These are phyloP conservation scores for Scelioninae gen. 2 DNA, from an alignment of 2,888 invertebrate genomes.

Conservation along the genomic window DNA sequence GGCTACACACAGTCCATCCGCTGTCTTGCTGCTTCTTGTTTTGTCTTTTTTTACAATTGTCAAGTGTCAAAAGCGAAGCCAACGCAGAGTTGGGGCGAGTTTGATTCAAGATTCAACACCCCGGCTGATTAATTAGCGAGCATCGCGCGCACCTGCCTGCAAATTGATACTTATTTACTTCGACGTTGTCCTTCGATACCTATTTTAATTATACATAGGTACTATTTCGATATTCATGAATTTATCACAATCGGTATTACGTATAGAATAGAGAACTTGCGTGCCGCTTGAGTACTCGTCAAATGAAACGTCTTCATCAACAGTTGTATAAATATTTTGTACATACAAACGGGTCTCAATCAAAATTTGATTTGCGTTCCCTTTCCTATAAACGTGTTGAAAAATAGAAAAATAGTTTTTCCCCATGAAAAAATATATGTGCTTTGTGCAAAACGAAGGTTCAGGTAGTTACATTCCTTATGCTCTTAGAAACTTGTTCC, in stretches of 20 bases:
- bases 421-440: conserved; percentile 58
- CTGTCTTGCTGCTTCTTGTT: conserved; percentile 1
- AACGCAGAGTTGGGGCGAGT: neutral
- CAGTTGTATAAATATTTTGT: conserved; percentile 50
- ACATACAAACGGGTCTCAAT: conserved; percentile 52
- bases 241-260: conserved; percentile 60
- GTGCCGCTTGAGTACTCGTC: conserved; percentile 34
- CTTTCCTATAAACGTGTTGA: conserved; percentile 50
- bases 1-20: conserved; percentile 28
- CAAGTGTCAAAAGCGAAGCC: conserved; percentile 6
- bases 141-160: conserved; percentile 36
- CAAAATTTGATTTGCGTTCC: conserved; percentile 50
- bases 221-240: conserved; percentile 56
- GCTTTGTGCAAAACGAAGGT: conserved; percentile 59
- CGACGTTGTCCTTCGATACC: conserved; percentile 42
- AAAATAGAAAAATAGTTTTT: conserved; percentile 58
- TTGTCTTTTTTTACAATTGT: conserved; percentile 13
- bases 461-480: conserved; percentile 38
- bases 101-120: neutral
- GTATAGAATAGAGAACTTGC: conserved; percentile 59
- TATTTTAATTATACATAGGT: conserved; percentile 51
- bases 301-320: conserved; percentile 27
- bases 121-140: conserved; percentile 40
- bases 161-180: conserved; percentile 40
- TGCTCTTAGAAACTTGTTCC: conserved; percentile 17